phyloP scores from a whole-genome alignment of 2,888 invertebrate species.

The Ecliptopera silaceata region DNA sequence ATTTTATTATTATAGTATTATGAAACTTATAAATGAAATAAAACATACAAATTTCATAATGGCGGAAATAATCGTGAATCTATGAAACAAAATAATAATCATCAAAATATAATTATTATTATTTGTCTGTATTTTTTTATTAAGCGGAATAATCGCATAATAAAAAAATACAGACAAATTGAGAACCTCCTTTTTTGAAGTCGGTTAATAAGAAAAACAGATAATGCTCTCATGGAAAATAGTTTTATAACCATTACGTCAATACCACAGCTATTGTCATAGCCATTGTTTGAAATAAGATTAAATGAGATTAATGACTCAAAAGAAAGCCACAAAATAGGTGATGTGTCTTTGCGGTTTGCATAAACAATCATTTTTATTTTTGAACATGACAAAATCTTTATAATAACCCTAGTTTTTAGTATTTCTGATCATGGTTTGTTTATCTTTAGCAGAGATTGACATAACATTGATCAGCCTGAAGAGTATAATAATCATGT shows the following conservation, averaged over 20 bases:
- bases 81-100: no score
- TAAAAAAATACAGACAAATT: no score
- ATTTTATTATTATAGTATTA: no score
- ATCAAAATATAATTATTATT: no score
- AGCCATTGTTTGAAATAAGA: constrained; percentile 11
- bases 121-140: no score
- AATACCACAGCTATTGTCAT: constrained; percentile 1
- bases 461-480: not conserved
- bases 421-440: not conserved
- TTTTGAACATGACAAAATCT: not conserved
- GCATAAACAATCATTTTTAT: not conserved
- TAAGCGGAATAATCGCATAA: no score
- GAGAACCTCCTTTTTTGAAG: no score
- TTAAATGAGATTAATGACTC: constrained; percentile 9
- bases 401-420: no score
- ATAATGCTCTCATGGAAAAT: constrained; percentile 1
- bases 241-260: not conserved
- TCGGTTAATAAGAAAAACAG: not conserved
- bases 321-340: constrained; percentile 31
- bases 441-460: not conserved
- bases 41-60: no score
- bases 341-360: constrained; percentile 20
- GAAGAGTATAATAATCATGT: not conserved
- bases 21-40: no score
- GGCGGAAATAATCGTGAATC: no score